A percentile compares a stretch with the other conserved stretches of the same genome.
phyloP scores from a whole-genome alignment of 1,140 invertebrate genomes.

The Drosophila kikkawai region DNA sequence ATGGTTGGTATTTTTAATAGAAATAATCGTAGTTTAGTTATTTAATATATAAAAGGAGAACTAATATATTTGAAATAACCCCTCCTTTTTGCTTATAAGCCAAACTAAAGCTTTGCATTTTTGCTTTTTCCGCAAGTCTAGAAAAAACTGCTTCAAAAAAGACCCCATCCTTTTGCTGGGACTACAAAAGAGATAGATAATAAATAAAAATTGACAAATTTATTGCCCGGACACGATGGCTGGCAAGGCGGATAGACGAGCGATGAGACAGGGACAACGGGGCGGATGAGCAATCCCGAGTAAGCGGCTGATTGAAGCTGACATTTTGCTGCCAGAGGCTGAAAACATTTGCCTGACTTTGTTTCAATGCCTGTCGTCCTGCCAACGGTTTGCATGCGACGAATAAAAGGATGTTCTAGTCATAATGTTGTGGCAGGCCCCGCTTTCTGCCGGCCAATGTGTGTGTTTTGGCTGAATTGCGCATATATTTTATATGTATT shows the following conservation, averaged over 20 bases:
- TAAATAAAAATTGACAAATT: conserved; percentile 74
- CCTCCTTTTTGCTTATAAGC: background rate
- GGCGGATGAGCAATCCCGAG: conserved; percentile 54
- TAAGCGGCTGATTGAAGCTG: conserved; percentile 70
- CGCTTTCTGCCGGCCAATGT: conserved; percentile 27
- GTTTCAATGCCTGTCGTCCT: conserved; percentile 45
- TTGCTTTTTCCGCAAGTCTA: background rate
- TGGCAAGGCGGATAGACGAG: conserved; percentile 20
- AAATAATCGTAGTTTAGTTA: background rate
- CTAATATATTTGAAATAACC: background rate
- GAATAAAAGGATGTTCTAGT: conserved; percentile 38
- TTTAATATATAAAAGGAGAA: background rate
- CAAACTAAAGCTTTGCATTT: background rate
- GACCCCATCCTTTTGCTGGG: background rate
- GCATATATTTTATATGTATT: conserved; percentile 58
- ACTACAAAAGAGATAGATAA: conserved; percentile 39
- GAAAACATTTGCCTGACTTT: conserved; percentile 60
- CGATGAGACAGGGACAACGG: conserved; percentile 17
- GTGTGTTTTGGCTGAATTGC: conserved; percentile 34
- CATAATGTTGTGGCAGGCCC: conserved; percentile 61
- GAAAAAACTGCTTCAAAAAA: background rate
- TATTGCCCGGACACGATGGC: conserved; percentile 63
- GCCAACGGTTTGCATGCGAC: conserved; percentile 28
- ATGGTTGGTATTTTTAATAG: background rate
- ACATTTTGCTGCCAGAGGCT: conserved; percentile 45